A percentile compares a stretch with the other conserved stretches of the same genome.
phyloP scores from a whole-genome alignment of 2,797 vertebrate species.

The Smutsia temminckii region DNA sequence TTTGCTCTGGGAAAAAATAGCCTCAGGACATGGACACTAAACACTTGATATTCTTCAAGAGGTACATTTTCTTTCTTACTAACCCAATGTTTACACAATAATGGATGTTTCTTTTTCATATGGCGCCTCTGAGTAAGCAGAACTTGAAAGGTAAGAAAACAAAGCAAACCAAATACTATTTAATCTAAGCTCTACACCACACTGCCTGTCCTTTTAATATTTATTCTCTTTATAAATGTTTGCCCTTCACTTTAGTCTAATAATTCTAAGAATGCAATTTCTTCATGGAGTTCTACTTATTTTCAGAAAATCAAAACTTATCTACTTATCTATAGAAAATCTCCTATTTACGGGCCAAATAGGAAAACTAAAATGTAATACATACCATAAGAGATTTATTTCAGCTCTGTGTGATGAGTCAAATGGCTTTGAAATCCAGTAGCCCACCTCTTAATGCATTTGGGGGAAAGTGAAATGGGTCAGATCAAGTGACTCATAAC shows the following conservation, averaged over 20 bases:
- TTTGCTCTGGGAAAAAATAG: not conserved
- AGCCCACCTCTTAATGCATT: not conserved
- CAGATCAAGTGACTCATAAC: not conserved
- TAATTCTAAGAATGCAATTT: slow-evolving; percentile 69
- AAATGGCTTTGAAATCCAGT: not conserved
- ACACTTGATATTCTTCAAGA: not conserved
- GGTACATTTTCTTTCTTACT: slow-evolving; percentile 23
- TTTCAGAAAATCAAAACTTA: slow-evolving; percentile 57
- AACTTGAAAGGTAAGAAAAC: slow-evolving; percentile 66
- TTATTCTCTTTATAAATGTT: slow-evolving; percentile 72
- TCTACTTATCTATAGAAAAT: slow-evolving; percentile 59
- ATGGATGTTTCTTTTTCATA: slow-evolving; percentile 36
- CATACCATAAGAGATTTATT: not conserved
- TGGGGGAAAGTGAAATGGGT: not conserved
- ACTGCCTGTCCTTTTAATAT: slow-evolving; percentile 62
- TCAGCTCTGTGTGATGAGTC: not conserved
- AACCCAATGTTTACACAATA: not conserved
- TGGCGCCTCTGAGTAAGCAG: slow-evolving; percentile 50
- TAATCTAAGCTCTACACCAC: slow-evolving; percentile 41
- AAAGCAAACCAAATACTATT: slow-evolving; percentile 68
- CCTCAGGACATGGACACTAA: not conserved
- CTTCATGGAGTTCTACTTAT: slow-evolving; percentile 52
- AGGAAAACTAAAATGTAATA: slow-evolving; percentile 20
- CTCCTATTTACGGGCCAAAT: slow-evolving; percentile 13
- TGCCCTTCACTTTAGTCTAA: slow-evolving; percentile 57